Base-by-base conservation (phyloP, 2,888 invertebrate species). In the Iselma pallidipennis region DNA sequence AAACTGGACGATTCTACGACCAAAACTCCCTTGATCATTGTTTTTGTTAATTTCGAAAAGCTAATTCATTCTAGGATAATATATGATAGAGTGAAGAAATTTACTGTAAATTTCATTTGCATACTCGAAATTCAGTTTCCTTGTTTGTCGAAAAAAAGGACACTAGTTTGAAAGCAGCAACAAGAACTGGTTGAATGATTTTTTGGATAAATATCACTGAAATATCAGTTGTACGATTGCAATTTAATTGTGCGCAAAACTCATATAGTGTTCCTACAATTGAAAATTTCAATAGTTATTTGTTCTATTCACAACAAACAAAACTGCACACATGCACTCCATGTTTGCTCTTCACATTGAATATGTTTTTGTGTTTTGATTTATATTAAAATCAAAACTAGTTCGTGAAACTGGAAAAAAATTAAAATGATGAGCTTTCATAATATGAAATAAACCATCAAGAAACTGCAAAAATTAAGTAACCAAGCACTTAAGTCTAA, bases 21-120 rank as follows among this genome's bases (percentile, higher is more conserved):
- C 52, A 23, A 54, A 60, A 57, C 54, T 60, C 57, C 54, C 54
- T 25, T 49, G 56, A 63, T 59, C 56, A 60, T 64, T 64, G 64
- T 64, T 64, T 64, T 59, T 60, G 64, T 55, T 57, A 57, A 64
- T 64, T 60, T 53, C 28, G 55, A 57, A 63, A 57, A 63, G 57
- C 57, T 59, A 60, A 28, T 57, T 33, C 21, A 16, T 9, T 12
- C 31, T 16, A 12, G 2, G 14, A 42, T 10, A 9, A 45, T n/a
- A 29, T 19, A n/a, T 28, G 28, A 51, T 28, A 51, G 51, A n/a
- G 51, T 29, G 12, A 10, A 26, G n/a, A 37, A 37, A 37, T 6
- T 57, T 52, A 28, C 37, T 45, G 25, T 10, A 23, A 25, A n/a
- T n/a, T n/a, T n/a, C n/a, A n/a, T n/a, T n/a, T n/a, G n/a, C n/a